Evolutionary conservation across 2,113 vertebrate species (phyloP).

Genomic region (Merops nubicus): DNA sequence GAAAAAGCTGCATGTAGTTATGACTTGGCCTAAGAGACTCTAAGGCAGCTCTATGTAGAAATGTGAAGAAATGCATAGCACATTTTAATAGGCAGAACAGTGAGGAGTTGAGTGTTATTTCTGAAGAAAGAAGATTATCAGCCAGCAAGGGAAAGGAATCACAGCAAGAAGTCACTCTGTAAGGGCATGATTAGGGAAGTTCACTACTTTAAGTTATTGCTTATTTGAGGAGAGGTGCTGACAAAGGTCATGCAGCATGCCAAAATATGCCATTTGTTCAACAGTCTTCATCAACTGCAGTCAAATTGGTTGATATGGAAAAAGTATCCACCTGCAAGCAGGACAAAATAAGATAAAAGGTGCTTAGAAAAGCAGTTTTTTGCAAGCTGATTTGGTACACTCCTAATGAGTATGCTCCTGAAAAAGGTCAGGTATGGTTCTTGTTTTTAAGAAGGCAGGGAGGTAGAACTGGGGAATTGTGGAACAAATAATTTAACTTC

Average conservation of each 20-base stretch:
- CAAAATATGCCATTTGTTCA: neutral
- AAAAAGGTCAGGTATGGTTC: neutral
- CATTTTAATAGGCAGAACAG: neutral
- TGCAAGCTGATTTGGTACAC: neutral
- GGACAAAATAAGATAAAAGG: neutral
- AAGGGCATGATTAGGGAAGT: neutral
- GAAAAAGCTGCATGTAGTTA: neutral
- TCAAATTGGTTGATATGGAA: neutral
- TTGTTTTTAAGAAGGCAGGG: neutral
- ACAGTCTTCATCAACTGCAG: neutral
- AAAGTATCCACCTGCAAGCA: neutral
- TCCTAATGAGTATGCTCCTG: neutral
- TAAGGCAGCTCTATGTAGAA: neutral
- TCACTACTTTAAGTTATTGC: neutral
- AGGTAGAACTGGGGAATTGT: neutral
- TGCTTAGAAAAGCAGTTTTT: neutral
- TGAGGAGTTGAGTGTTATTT: too few relatives aligned
- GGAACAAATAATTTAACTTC: neutral
- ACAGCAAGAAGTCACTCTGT: neutral
- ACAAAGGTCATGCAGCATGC: neutral
- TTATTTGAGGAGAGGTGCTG: neutral
- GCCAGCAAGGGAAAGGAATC: neutral
- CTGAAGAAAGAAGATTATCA: neutral
- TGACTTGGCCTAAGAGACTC: neutral
- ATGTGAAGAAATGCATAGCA: neutral